Evolutionary conservation across 2,113 vertebrate species (phyloP).

Genomic region (Bothrops jararaca): DNA sequence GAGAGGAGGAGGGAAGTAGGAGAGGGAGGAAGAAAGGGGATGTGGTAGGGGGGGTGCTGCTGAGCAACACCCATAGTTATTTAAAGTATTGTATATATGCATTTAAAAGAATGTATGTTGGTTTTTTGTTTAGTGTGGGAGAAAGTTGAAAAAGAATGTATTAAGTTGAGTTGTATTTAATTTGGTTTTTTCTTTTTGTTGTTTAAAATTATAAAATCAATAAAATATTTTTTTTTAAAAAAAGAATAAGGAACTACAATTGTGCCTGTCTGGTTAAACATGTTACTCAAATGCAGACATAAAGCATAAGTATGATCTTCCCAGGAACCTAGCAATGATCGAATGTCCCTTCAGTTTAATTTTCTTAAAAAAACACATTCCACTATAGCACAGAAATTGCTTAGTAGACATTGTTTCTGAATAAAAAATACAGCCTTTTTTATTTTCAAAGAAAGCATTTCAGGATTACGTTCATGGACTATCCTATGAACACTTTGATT

Average conservation of each 20-base stretch:
- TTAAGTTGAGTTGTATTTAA: too few relatives aligned
- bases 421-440: constrained; percentile 66
- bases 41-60: too few relatives aligned
- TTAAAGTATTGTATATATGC: too few relatives aligned
- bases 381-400: constrained; percentile 57
- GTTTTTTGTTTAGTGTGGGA: too few relatives aligned
- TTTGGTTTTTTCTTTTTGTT: too few relatives aligned
- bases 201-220: too few relatives aligned
- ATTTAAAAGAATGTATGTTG: too few relatives aligned
- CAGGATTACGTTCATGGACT: constrained; percentile 62
- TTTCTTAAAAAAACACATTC: constrained; percentile 72
- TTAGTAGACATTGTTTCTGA: constrained; percentile 45
- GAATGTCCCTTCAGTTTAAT: constrained; percentile 42
- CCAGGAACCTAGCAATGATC: not conserved
- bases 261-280: not conserved
- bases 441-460: constrained; percentile 66
- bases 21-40: too few relatives aligned
- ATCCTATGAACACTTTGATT: constrained; percentile 63
- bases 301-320: constrained; percentile 32
- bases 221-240: too few relatives aligned
- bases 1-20: too few relatives aligned
- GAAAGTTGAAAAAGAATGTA: too few relatives aligned
- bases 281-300: not conserved
- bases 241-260: not conserved
- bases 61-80: too few relatives aligned